Evolutionary conservation across 1,140 invertebrate genomes (phyloP), one percentile per base, ranked within the genome.

Genomic region (Drosophila malerkotliana): DNA sequence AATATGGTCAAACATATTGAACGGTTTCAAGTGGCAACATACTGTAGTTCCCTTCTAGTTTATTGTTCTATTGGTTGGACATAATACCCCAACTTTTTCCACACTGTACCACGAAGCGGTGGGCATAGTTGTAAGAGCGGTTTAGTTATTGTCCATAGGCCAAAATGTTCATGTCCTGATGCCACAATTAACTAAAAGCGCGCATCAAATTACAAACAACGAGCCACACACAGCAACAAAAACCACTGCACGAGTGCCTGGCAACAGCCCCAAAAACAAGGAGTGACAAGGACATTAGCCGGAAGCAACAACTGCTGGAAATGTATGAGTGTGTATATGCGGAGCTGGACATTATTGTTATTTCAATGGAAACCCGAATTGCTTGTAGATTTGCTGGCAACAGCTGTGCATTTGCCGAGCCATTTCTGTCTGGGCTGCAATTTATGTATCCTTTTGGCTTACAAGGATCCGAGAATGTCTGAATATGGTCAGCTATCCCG

Each of bases 171-270:
- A 87, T 88, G 82, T 87, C 75, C 75, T 87, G 83, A 85, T 88
- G 82, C 83, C 82, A 87, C 82, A 87, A 87, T 87, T 87, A 87
- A 87, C 82, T 87, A 87, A 87, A 83, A 87, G 82, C 82, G 82
- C 82, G 83, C 82, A 88, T 87, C 82, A 88, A 83, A 87, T 87
- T 87, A 88, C 83, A 87, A 85, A 88, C 78, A 81, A 88, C 73
- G 52, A 74, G 63, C 45, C 30, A 52, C 56, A 67, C 67, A 67
- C 67, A 69, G 24, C 56, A 60, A 30, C 66, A 72, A 39, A 32
- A 60, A 44, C 44, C 66, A 59, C 30, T 59, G 66, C 44, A 73
- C 67, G 58, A 74, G 57, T 60, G 18, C 77, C 53, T 44, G 54
- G 55, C 54, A 48, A 72, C 66, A 58, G 41, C 49, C 44, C 28